phyloP scores from a whole-genome alignment of 23 tunicate species.

The Diplosoma virens region DNA sequence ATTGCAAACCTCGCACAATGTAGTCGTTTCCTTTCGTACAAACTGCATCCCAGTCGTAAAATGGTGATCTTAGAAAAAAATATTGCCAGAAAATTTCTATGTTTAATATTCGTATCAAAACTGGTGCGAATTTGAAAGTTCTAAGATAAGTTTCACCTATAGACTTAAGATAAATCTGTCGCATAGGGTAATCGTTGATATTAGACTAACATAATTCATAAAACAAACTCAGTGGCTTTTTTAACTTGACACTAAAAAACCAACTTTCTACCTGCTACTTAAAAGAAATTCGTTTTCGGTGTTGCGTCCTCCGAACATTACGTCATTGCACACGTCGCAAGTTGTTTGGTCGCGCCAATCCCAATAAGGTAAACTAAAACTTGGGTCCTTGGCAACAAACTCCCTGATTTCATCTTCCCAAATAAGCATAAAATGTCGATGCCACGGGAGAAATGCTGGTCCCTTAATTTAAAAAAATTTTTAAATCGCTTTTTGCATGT shows the following conservation, averaged over 20 bases:
- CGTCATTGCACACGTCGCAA: slow-evolving; percentile 86
- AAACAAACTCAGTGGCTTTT: not conserved
- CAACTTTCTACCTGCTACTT: not conserved
- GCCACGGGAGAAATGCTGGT: slow-evolving; percentile 79
- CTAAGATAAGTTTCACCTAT: too few relatives aligned
- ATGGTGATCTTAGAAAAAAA: slow-evolving; percentile 40
- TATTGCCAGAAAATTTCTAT: too few relatives aligned
- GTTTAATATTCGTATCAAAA: too few relatives aligned
- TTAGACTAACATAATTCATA: too few relatives aligned
- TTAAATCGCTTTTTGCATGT: not conserved
- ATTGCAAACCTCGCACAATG: slow-evolving; percentile 42
- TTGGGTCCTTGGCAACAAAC: slow-evolving; percentile 32
- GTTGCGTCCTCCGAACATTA: slow-evolving; percentile 54
- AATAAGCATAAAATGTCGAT: slow-evolving; percentile 59
- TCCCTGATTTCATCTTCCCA: slow-evolving; percentile 66
- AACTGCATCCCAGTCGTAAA: slow-evolving; percentile 58
- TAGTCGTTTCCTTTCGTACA: slow-evolving; percentile 52
- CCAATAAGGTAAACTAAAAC: slow-evolving; percentile 70
- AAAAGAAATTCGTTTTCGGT: not conserved
- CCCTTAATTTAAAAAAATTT: slow-evolving; percentile 11
- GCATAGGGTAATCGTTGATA: too few relatives aligned
- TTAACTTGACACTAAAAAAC: not conserved
- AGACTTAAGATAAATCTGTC: too few relatives aligned
- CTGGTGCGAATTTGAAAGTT: too few relatives aligned
- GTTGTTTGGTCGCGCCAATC: slow-evolving; percentile 52